Base-by-base conservation (phyloP, 2,888 invertebrate genomes). In the Agrotis clavis region DNA sequence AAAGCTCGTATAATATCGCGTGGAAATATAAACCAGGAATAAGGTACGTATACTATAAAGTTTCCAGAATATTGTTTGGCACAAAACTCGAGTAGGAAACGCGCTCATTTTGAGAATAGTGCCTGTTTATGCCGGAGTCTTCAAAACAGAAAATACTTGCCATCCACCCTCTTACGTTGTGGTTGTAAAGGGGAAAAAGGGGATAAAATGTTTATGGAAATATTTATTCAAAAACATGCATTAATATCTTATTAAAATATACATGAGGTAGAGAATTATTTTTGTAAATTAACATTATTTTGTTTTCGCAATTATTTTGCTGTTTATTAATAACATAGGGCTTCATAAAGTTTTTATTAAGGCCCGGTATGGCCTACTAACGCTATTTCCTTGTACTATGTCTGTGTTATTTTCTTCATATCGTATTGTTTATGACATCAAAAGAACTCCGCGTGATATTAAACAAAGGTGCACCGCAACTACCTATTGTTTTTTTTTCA, bases 81-180 rank as follows among this genome's bases (percentile, higher is more conserved):
- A 90, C 90, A 88, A 87, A 86, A 89, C 85, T 87, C 82, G 82
- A 86, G 82, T 77, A 81, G 79, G 86, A 83, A 87, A 82, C 69
- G 84, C 81, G 86, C 86, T 86, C 84, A 85, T 89, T 87, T 87
- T 85, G 87, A 85, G 86, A 90, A 89, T 87, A 87, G 84, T 83
- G 82, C 80, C 83, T 85, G 88, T 89, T 91, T 90, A 90, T 90
- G 89, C 87, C 85, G n/a, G 67, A 82, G 86, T 86, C 87, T 89
- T 88, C 83, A 86, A 85, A 90, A 88, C 88, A 87, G 88, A 89
- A 90, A 90, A 89, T 91, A 88, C 87, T 90, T 88, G 89, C 89
- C 90, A 88, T 86, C 86, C 79, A 84, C 83, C 87, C 87, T 84
- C 79, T 86, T 79, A 82, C 76, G 50, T 54, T 59, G 74, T 65